Percentiles rank a stretch among this genome's conserved stretches.
Evolutionary conservation across 2,113 vertebrate genomes (phyloP).

Genomic region (Elephas maximus): DNA sequence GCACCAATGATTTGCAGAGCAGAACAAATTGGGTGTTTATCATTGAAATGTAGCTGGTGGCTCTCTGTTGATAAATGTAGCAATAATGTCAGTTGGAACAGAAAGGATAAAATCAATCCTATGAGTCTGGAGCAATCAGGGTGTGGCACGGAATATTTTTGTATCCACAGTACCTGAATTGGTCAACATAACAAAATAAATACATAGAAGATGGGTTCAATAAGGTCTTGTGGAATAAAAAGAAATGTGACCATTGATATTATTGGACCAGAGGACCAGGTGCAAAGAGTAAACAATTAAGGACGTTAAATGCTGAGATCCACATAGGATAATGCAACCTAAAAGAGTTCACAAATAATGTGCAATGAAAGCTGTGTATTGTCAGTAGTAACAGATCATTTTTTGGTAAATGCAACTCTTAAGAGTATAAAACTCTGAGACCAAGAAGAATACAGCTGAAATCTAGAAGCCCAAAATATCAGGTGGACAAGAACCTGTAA

Average conservation of each 20-base stretch:
- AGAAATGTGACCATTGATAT: not conserved
- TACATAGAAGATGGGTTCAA: not conserved
- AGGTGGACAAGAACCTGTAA: not conserved
- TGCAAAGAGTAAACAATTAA: not conserved
- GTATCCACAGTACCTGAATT: not conserved
- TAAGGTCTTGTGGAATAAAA: not conserved
- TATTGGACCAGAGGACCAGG: too few species aligned
- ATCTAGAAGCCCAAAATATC: not conserved
- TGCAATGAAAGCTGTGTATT: not conserved
- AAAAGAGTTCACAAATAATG: not conserved
- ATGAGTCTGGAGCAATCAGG: not conserved
- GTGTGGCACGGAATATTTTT: not conserved
- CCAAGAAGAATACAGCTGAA: not conserved
- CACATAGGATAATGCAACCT: not conserved
- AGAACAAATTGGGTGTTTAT: not conserved
- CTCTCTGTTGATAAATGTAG: not conserved
- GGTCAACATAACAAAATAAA: not conserved
- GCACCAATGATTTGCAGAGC: not conserved
- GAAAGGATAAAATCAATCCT: not conserved
- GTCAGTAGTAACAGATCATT: not conserved
- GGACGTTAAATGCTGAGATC: not conserved
- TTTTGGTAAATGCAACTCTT: not conserved
- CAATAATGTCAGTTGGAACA: not conserved
- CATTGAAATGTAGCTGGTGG: not conserved
- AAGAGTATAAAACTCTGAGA: not conserved